A percentile compares a stretch with the other conserved stretches of the same genome.
Evolutionary conservation across 1,140 invertebrate genomes (phyloP).

Genomic region (Archivesica marissinica): DNA sequence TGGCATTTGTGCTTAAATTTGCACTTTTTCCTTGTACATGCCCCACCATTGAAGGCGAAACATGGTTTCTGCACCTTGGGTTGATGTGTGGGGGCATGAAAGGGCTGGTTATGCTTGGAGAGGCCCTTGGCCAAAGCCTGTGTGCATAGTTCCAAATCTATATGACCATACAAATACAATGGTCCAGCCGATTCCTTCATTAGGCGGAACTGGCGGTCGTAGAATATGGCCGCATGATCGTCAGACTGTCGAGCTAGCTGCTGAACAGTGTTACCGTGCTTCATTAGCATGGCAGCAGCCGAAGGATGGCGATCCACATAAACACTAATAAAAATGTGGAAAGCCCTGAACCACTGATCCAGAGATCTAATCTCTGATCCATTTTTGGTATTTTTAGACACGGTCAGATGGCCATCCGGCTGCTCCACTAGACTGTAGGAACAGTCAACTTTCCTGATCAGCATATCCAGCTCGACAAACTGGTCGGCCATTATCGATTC

Average conservation of each 20-base stretch:
- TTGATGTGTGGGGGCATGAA: not conserved
- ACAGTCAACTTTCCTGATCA: too few species aligned
- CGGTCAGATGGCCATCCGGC: too few species aligned
- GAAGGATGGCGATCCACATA: not conserved
- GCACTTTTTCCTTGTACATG: not conserved
- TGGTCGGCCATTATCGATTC: too few species aligned
- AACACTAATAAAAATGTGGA: conserved; percentile 34
- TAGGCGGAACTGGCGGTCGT: conserved; percentile 4
- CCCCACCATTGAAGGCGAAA: not conserved
- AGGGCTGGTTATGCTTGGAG: not conserved
- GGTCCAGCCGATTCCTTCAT: not conserved
- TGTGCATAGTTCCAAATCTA: not conserved
- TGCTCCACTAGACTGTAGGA: too few species aligned
- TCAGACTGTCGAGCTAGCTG: not conserved
- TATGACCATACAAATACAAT: not conserved
- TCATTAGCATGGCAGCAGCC: not conserved
- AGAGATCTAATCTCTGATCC: too few species aligned
- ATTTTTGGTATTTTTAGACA: too few species aligned
- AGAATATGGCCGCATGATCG: conserved; percentile 40
- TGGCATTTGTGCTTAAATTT: conserved; percentile 36
- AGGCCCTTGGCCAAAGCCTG: not conserved
- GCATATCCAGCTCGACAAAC: too few species aligned
- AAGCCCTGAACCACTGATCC: not conserved
- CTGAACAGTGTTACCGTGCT: not conserved
- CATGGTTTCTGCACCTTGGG: not conserved